Base-by-base conservation (phyloP, 2,797 vertebrate species). In the Steatocranus sp. region DNA sequence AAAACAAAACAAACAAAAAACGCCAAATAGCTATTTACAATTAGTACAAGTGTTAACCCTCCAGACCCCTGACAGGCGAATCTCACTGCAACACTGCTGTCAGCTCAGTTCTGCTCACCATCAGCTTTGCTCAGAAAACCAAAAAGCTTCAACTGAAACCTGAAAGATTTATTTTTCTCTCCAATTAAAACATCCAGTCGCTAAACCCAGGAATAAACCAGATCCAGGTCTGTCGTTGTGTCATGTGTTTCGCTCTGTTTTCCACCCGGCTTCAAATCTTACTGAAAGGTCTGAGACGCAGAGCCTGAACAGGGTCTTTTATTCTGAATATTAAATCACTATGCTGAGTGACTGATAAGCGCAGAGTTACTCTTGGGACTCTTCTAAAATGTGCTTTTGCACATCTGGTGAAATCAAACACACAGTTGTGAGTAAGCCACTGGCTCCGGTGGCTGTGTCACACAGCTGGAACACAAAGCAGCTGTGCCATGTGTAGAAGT, bases 21-120 rank as follows among this genome's bases (percentile, higher is more conserved):
- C 54, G 7, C 54, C 80, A 88, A 89, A 86, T 68, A 89, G 92
- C 86, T 96, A 95, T 95, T 91, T 95, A 96, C 95, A 96, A 92
- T 93, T 92, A 93, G 89, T 87, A 93, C 86, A 92, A 83, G 23
- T 80, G 88, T 93, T 93, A 93, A 92, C 90, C 93, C 82, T 90
- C 89, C 93, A 92, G 91, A 92, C 81, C 87, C 70, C 38, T 7
- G 5, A 9, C 43, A 11, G 36, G 17, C 1, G 4, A 76, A 4
- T 75, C 18, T 30, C 11, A 36, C 61, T 38, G 53, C 1, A 32
- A 74, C 75, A 14, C 79, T 84, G 53, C 25, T n/a, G 75, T 30
- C 3, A 41, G 38, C 23, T 80, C 74, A 2, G 17, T 1, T 27
- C 66, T 38, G 34, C n/a, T 23, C 41, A 32, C 76, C 75, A 23